These are phyloP conservation scores for Numida meleagris DNA, from an alignment of 2,113 vertebrate species.

Conservation along the genomic window DNA sequence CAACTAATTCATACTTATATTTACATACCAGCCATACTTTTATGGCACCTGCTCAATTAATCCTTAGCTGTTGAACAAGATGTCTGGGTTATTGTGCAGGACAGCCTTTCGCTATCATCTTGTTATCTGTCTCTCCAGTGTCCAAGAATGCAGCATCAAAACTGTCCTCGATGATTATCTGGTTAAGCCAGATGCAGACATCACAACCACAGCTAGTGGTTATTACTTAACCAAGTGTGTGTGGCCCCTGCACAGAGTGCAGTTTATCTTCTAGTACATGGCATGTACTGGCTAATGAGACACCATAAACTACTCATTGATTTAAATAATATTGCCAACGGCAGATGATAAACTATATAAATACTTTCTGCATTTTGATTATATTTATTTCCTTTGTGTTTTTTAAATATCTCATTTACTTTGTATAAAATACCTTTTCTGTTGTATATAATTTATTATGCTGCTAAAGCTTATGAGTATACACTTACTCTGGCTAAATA, in stretches of 20 bases:
- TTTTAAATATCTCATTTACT: not conserved
- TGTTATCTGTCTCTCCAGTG: too few species aligned
- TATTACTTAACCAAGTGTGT: too few species aligned
- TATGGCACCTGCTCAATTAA: too few species aligned
- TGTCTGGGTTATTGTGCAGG: too few species aligned
- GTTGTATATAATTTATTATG: not conserved
- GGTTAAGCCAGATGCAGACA: too few species aligned
- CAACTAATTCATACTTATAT: too few species aligned
- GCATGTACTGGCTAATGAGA: not conserved
- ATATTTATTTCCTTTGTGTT: not conserved
- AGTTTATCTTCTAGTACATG: not conserved
- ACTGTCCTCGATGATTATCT: too few species aligned
- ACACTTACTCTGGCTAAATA: not conserved
- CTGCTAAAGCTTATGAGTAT: not conserved
- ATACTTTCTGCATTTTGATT: not conserved
- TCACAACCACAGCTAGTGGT: too few species aligned
- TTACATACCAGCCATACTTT: too few species aligned
- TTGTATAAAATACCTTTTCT: not conserved
- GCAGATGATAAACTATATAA: not conserved
- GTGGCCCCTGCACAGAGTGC: fast-evolving
- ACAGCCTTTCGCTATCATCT: too few species aligned
- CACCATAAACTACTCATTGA: not conserved
- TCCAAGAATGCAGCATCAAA: too few species aligned
- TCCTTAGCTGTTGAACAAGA: too few species aligned
- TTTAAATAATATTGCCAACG: not conserved